phyloP scores from a whole-genome alignment of 2,113 vertebrate species.

The Sinocyclocheilus grahami region DNA sequence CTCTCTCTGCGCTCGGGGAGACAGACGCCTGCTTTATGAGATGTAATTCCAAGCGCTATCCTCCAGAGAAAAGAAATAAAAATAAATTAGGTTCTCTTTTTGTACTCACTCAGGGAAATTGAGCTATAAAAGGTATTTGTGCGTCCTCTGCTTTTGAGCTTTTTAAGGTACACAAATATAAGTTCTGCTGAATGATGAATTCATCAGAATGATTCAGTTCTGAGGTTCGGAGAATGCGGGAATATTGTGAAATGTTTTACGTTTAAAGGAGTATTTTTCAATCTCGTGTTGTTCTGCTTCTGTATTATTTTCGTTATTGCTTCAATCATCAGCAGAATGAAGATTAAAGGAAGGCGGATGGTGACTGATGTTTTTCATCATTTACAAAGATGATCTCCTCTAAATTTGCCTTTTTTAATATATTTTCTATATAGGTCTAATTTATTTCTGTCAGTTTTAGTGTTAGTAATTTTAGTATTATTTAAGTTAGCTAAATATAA shows the following conservation, averaged over 20 bases:
- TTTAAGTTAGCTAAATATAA: too few relatives aligned
- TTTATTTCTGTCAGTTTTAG: not conserved
- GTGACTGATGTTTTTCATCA: not conserved
- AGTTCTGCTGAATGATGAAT: not conserved
- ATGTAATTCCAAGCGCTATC: not conserved
- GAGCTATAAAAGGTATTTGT: not conserved
- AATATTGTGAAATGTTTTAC: not conserved
- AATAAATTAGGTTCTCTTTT: conserved; percentile 36
- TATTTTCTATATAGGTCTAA: too few relatives aligned
- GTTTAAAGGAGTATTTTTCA: not conserved
- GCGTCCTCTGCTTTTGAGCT: not conserved
- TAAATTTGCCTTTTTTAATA: not conserved
- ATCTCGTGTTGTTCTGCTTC: not conserved
- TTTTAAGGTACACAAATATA: not conserved
- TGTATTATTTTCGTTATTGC: not conserved
- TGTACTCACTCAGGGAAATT: conserved; percentile 25
- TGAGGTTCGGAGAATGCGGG: not conserved
- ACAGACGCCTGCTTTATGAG: conserved; percentile 33
- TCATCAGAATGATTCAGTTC: not conserved
- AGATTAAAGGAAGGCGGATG: not conserved
- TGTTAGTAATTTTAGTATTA: too few relatives aligned
- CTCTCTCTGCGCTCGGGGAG: not conserved
- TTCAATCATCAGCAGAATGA: not conserved
- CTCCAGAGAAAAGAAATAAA: conserved; percentile 30
- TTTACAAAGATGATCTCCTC: not conserved